These are phyloP conservation scores for Globicephala melas DNA, from an alignment of 2,113 vertebrate species.

Conservation along the genomic window DNA sequence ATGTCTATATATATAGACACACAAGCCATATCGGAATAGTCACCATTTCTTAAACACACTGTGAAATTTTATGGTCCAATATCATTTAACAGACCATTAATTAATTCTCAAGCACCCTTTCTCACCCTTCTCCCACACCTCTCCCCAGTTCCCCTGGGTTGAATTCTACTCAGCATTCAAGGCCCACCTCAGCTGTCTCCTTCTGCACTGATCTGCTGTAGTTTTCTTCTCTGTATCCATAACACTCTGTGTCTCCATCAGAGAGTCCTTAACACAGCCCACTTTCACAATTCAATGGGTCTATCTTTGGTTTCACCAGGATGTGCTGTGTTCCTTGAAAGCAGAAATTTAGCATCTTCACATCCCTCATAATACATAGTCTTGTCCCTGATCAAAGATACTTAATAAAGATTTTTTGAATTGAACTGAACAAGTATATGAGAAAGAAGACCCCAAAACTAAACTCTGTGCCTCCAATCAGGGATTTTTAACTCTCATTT, in stretches of 20 bases:
- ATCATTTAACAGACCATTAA: neutral
- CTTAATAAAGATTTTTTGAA: neutral
- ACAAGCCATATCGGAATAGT: neutral
- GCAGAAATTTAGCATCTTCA: neutral
- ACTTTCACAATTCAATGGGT: neutral
- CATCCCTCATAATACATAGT: neutral
- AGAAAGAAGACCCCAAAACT: neutral
- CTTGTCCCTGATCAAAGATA: neutral
- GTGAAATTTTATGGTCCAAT: neutral
- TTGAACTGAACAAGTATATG: neutral
- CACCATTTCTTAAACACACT: neutral
- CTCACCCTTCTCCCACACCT: neutral
- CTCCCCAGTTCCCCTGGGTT: neutral
- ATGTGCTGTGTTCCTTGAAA: neutral
- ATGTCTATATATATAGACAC: neutral
- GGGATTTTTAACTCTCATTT: neutral
- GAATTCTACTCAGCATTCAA: neutral
- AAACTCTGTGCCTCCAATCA: neutral
- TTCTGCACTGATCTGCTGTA: neutral
- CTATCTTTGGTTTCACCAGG: neutral
- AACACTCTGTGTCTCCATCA: neutral
- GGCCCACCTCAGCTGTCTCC: neutral
- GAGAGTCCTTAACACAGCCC: neutral
- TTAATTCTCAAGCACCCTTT: neutral
- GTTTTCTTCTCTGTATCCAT: neutral